Conservation (phyloP, 2,113 vertebrate genomes). For the Tauraco erythrolophus region DNA sequence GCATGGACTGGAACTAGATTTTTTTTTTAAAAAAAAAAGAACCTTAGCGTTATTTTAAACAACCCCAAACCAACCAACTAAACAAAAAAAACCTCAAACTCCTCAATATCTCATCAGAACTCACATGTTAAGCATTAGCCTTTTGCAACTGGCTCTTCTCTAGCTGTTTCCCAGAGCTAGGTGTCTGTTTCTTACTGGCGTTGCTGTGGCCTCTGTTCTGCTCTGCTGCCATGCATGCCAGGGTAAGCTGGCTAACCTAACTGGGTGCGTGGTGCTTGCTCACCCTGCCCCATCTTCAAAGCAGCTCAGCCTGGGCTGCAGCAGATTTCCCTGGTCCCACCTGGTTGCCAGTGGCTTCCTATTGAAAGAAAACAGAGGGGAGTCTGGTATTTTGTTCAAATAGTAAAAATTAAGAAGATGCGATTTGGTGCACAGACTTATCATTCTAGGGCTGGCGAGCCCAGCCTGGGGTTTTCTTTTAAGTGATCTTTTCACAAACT, state of each 20-base stretch:
- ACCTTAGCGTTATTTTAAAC: neutral
- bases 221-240: neutral
- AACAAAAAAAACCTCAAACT: neutral
- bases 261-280: neutral
- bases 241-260: neutral
- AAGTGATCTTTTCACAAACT: neutral
- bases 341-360: neutral
- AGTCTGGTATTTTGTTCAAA: neutral
- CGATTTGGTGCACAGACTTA: neutral
- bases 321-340: neutral
- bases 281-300: neutral
- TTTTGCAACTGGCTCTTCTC: neutral
- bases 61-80: neutral
- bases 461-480: neutral
- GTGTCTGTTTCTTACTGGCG: neutral
- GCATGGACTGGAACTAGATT: too few relatives aligned
- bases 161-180: neutral
- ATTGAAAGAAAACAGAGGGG: neutral
- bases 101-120: neutral
- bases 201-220: neutral
- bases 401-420: neutral
- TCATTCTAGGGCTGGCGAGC: neutral
- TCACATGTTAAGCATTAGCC: neutral
- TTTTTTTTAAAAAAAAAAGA: neutral
- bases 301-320: neutral